Evolutionary conservation across 2,113 vertebrate species (phyloP).

Genomic region (Shinisaurus crocodilurus): DNA sequence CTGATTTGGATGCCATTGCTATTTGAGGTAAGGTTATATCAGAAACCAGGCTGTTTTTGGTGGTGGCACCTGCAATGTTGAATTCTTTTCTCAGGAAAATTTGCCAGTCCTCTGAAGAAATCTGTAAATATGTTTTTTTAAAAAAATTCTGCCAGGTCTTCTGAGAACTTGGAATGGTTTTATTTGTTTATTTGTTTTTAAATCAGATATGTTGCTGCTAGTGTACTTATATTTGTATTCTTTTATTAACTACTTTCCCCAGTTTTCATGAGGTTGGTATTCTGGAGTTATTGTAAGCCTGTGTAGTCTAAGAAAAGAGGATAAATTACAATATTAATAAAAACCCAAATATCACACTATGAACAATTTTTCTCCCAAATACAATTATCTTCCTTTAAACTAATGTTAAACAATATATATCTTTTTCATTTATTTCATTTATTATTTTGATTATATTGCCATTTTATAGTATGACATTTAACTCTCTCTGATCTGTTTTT

Average conservation of each 20-base stretch:
- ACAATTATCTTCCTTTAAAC: not conserved
- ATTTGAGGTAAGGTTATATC: not conserved
- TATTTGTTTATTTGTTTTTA: not conserved
- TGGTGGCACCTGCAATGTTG: not conserved
- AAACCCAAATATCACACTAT: not conserved
- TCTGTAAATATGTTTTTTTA: not conserved
- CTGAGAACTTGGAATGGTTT: not conserved
- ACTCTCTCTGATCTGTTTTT: not conserved
- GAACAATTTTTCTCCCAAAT: not conserved
- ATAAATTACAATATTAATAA: constrained; percentile 2
- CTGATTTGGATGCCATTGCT: not conserved
- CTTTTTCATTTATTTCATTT: not conserved
- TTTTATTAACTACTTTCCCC: not conserved
- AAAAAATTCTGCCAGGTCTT: not conserved
- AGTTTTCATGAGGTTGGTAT: not conserved
- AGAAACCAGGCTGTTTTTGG: too few species aligned
- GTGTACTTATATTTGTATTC: not conserved
- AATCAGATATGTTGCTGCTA: not conserved
- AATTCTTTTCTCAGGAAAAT: not conserved
- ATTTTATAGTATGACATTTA: not conserved
- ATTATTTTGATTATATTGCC: not conserved
- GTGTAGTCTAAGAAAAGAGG: not conserved
- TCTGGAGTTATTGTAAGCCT: not conserved
- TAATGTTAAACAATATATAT: not conserved
- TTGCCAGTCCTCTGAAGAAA: not conserved